These are phyloP conservation scores for Oxystoma pomonae DNA, from an alignment of 2,888 invertebrate species.

Conservation along the genomic window DNA sequence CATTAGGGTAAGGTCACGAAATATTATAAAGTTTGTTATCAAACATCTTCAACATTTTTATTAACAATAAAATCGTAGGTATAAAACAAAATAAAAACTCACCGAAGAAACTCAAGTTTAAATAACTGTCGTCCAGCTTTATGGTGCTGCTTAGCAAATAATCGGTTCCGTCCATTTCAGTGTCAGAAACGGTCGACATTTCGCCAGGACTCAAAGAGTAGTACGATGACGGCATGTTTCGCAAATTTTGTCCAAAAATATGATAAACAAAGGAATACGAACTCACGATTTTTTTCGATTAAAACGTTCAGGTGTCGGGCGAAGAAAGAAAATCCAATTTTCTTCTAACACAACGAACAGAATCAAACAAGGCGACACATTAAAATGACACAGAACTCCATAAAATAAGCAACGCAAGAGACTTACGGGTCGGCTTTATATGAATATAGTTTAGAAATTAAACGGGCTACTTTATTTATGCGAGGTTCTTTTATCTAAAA, in stretches of 20 bases:
- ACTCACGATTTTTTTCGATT: not conserved
- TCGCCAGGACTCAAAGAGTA: slow-evolving; percentile 41
- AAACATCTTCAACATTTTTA: no score
- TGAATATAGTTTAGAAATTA: not conserved
- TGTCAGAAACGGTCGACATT: slow-evolving; percentile 41
- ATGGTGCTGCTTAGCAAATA: slow-evolving; percentile 61
- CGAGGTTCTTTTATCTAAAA: not conserved
- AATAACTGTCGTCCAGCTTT: slow-evolving; percentile 58
- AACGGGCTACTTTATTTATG: no score
- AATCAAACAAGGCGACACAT: not conserved
- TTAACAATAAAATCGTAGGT: not conserved
- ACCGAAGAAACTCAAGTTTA: slow-evolving; percentile 61
- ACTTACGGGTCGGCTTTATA: not conserved
- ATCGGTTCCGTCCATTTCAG: slow-evolving; percentile 60
- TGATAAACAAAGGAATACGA: not conserved
- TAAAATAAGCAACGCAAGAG: not conserved
- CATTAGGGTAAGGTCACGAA: no score
- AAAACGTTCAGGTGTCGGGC: not conserved
- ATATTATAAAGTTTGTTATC: no score
- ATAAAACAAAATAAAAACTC: slow-evolving; percentile 39
- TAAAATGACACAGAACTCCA: not conserved
- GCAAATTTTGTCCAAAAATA: slow-evolving; percentile 10
- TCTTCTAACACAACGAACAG: not conserved
- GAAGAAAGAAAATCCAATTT: not conserved
- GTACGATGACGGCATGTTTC: slow-evolving; percentile 37